phyloP scores from a whole-genome alignment of 2,797 vertebrate species.

The Lateolabrax maculatus region DNA sequence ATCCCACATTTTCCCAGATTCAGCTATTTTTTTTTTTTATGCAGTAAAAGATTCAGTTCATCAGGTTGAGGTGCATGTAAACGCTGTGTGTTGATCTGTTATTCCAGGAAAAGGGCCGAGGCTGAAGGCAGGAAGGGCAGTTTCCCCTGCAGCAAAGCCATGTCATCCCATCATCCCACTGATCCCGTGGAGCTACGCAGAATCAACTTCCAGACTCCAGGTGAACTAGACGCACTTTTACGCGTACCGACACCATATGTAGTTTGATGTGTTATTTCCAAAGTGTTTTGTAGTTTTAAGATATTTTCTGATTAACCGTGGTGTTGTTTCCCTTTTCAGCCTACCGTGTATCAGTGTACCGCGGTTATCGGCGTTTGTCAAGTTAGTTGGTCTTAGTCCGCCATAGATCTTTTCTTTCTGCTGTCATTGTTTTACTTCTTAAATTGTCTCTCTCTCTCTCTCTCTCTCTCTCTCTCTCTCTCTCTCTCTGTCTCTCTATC shows the following conservation, averaged over 20 bases:
- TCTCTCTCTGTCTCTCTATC: slow-evolving; percentile 55
- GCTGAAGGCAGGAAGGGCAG: slow-evolving; percentile 97
- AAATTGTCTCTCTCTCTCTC: slow-evolving; percentile 53
- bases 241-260: slow-evolving; percentile 12
- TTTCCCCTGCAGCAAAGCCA: slow-evolving; percentile 96
- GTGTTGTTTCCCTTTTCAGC: slow-evolving; percentile 90
- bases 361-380: slow-evolving; percentile 95
- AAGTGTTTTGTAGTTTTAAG: slow-evolving; percentile 17
- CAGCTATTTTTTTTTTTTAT: slow-evolving; percentile 10
- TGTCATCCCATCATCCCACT: slow-evolving; percentile 97
- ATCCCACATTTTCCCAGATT: slow-evolving; percentile 15
- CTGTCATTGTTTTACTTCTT: slow-evolving; percentile 78
- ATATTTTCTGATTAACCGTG: slow-evolving; percentile 66
- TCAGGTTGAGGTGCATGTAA: slow-evolving; percentile 13
- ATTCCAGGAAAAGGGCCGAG: slow-evolving; percentile 94
- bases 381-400: slow-evolving; percentile 90
- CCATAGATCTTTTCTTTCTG: slow-evolving; percentile 76
- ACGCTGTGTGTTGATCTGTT: slow-evolving; percentile 28
- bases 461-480: slow-evolving; percentile 51
- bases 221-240: slow-evolving; percentile 79
- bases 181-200: slow-evolving; percentile 97
- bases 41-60: slow-evolving; percentile 1
- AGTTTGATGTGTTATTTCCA: background rate
- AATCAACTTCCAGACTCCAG: slow-evolving; percentile 99
- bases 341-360: slow-evolving; percentile 94